phyloP scores from a whole-genome alignment of 2,888 invertebrate species.

The Tipula confusa region DNA sequence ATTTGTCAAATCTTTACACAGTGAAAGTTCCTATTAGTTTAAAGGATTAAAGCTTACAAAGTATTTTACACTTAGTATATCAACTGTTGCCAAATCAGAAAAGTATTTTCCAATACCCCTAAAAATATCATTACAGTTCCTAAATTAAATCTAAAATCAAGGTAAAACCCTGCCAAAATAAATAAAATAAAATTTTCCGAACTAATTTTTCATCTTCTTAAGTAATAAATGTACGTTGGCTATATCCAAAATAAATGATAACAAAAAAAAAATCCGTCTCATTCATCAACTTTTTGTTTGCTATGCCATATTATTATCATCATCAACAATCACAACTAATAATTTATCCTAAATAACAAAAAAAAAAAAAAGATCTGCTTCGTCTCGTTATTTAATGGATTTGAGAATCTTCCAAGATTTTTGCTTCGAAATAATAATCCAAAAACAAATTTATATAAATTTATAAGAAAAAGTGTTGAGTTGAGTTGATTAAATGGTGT shows the following conservation, averaged over 20 bases:
- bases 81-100: background rate
- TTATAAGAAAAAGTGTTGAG: background rate
- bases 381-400: background rate
- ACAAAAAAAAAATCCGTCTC: background rate
- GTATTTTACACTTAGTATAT: no score
- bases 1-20: no score
- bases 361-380: background rate
- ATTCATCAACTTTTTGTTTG: background rate
- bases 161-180: background rate
- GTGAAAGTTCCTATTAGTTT: no score
- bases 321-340: background rate
- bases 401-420: background rate
- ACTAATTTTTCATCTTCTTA: background rate
- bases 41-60: no score
- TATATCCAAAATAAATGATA: background rate
- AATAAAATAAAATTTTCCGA: background rate
- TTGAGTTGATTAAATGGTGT: conserved; percentile 20
- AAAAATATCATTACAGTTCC: no score
- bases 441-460: background rate
- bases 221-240: background rate
- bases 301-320: background rate
- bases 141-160: background rate
- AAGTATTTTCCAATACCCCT: background rate
- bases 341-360: background rate
- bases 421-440: background rate